Conservation (phyloP, 2,888 invertebrate species). For the Acleris emargana region DNA sequence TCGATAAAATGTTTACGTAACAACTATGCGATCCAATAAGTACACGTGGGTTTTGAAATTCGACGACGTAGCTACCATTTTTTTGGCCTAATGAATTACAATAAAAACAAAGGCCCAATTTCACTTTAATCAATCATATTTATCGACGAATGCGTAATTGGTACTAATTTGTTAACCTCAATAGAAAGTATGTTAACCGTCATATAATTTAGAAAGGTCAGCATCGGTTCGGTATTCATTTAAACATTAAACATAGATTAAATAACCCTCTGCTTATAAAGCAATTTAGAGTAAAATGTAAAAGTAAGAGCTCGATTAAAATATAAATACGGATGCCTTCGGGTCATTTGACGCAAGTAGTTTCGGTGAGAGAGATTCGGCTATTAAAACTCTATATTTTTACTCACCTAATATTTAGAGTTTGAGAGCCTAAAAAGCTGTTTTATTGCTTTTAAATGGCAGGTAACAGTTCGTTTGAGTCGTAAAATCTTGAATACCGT, state of each 20-base stretch:
- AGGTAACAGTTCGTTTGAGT: conserved; percentile 66
- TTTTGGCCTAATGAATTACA: conserved; percentile 15
- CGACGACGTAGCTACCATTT: conserved; percentile 16
- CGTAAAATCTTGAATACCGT: conserved; percentile 53
- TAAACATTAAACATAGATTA: conserved; percentile 53
- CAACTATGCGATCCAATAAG: conserved; percentile 1
- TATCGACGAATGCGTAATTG: conserved; percentile 47
- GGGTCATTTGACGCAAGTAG: conserved; percentile 43
- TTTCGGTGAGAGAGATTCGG: conserved; percentile 54
- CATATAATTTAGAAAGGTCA: conserved; percentile 52
- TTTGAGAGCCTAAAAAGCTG: conserved; percentile 63
- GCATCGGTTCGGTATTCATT: conserved; percentile 48
- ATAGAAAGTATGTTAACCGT: conserved; percentile 52
- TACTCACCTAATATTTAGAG: conserved; percentile 67
- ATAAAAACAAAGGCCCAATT: conserved; percentile 36
- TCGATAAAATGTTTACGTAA: conserved; percentile 45
- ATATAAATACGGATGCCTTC: conserved; percentile 42
- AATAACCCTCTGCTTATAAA: conserved; percentile 59
- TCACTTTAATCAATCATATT: conserved; percentile 46
- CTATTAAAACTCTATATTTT: conserved; percentile 76
- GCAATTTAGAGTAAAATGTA: conserved; percentile 53
- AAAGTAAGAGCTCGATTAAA: conserved; percentile 48
- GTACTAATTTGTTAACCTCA: conserved; percentile 48
- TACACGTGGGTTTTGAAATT: conserved; percentile 15
- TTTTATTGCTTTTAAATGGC: conserved; percentile 78